Percentiles rank a stretch among this genome's conserved stretches.
These are phyloP conservation scores for Blera fallax DNA, from an alignment of 2,888 invertebrate genomes.

Conservation along the genomic window DNA sequence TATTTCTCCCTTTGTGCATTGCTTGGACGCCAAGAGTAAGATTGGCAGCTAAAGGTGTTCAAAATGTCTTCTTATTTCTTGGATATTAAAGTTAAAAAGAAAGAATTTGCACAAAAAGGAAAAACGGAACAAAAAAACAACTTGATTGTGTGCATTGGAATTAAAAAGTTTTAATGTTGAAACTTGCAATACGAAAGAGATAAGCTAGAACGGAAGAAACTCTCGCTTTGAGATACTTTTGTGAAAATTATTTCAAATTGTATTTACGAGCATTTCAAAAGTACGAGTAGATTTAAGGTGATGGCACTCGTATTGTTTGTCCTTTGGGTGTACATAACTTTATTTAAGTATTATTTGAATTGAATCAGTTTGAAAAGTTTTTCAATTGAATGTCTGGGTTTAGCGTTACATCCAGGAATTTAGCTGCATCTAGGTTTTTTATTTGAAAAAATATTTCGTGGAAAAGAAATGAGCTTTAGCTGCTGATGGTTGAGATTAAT, in stretches of 20 bases:
- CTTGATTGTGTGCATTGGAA: constrained; percentile 32
- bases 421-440: too few relatives aligned
- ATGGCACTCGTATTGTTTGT: not conserved
- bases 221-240: constrained; percentile 5
- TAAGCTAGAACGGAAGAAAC: not conserved
- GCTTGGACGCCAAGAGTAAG: not conserved
- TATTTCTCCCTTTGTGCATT: not conserved
- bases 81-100: not conserved
- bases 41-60: not conserved
- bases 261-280: not conserved
- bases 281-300: not conserved
- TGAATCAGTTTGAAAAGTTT: not conserved
- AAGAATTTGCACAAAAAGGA: not conserved
- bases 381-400: not conserved
- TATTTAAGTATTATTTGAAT: not conserved
- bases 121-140: not conserved
- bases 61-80: not conserved
- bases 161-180: constrained; percentile 40
- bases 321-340: not conserved
- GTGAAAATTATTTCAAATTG: constrained; percentile 9
- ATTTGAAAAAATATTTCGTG: too few relatives aligned
- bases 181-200: not conserved
- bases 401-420: too few relatives aligned
- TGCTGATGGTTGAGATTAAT: too few relatives aligned
- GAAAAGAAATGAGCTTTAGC: too few relatives aligned